These are phyloP conservation scores for Potamilus streckersoni DNA, from an alignment of 1,140 invertebrate genomes.

Conservation along the genomic window DNA sequence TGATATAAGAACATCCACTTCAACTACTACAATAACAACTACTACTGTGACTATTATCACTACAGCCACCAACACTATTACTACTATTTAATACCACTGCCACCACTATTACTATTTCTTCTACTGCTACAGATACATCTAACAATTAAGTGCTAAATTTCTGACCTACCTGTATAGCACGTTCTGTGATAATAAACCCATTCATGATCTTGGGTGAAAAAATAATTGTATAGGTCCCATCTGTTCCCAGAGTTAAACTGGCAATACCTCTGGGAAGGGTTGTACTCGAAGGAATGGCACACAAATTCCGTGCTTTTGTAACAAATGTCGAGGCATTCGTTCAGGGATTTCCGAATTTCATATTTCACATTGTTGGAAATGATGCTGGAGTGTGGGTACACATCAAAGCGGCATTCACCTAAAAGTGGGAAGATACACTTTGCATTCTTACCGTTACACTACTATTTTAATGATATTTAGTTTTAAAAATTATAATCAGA, in stretches of 20 bases:
- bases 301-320: background rate
- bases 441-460: background rate
- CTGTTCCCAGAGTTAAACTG: background rate
- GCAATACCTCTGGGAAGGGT: background rate
- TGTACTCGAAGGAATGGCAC: constrained; percentile 11
- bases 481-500: too few species aligned
- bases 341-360: background rate
- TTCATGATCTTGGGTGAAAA: background rate
- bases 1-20: too few species aligned
- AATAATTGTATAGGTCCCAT: background rate
- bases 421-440: background rate
- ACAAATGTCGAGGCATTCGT: constrained; percentile 1
- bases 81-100: too few species aligned
- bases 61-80: too few species aligned
- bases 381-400: background rate
- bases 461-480: background rate
- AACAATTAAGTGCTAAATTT: background rate
- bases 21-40: too few species aligned
- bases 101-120: too few species aligned
- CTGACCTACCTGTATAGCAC: constrained; percentile 9
- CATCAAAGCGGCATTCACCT: constrained; percentile 1
- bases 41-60: too few species aligned
- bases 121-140: too few species aligned
- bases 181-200: constrained; percentile 15
- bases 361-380: constrained; percentile 1